Evolutionary conservation across 2,888 invertebrate species (phyloP), one percentile per base, ranked within the genome.

Genomic region (Caenorhabditis zanzibari): DNA sequence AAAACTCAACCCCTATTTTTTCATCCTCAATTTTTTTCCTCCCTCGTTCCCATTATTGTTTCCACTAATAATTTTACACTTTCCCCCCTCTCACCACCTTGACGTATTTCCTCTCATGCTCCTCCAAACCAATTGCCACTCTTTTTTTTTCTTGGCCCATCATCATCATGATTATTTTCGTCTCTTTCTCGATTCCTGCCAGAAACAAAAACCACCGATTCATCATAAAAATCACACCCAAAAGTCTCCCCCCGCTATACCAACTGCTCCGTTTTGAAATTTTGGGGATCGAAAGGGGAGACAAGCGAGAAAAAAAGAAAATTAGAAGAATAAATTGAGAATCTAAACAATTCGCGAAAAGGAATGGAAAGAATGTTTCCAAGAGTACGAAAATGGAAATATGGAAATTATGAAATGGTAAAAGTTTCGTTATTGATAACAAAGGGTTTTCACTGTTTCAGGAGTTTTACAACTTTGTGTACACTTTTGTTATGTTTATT

Each of bases 171-270:
- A 58, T 66, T 58, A 56, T 79, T 64, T 64, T 71, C 44, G 16
- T 32, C 41, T 12, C 14, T 26, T 19, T n/a, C 10, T 19, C n/a
- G n/a, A n/a, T 12, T 38, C 38, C 38, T 38, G 38, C 63, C 54
- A 59, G 44, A 59, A 77, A 49, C 24, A 32, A 63, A 63, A 73
- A 73, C 72, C 72, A 59, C 80, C 66, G 66, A 80, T 80, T 73
- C 73, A 73, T 80, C 80, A 80, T 73, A 80, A 80, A 80, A 66
- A 73, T 80, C 80, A 64, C 72, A 77, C 77, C 69, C 74, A n/a
- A 41, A 32, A 71, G 38, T 38, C 16, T 22, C 12, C 19, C 16
- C 10, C 49, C 16, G 52, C 61, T 56, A 56, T 66, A 72, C 71
- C 71, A 79, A 79, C 71, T 71, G 64, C 71, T 56, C 19, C 64